A percentile compares a stretch with the other conserved stretches of the same genome.
phyloP scores from a whole-genome alignment of 2,888 invertebrate species.

The Zaprionus obscuricornis region DNA sequence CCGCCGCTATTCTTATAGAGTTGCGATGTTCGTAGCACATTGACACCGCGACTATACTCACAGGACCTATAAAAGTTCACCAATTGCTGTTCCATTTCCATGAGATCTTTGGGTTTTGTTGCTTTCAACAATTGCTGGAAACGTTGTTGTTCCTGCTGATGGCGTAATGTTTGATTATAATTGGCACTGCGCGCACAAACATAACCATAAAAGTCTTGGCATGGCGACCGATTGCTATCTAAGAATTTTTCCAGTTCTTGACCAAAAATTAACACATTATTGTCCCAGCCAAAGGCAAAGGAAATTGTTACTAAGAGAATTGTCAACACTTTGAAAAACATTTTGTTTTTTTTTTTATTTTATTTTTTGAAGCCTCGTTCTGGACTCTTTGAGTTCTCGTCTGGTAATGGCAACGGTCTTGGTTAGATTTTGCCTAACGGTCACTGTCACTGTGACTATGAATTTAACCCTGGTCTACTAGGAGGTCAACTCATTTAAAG shows the following conservation, averaged over 20 bases:
- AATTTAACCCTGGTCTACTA: constrained; percentile 22
- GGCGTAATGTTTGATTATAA: constrained; percentile 46
- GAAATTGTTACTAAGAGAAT: constrained; percentile 16
- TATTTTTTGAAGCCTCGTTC: constrained; percentile 15
- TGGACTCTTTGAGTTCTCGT: constrained; percentile 17
- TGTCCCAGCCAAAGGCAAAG: constrained; percentile 48
- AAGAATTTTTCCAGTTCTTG: constrained; percentile 72
- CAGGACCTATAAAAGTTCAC: constrained; percentile 80
- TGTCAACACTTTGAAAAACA: constrained; percentile 29
- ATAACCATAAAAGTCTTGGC: constrained; percentile 79
- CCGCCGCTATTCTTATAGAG: constrained; percentile 79
- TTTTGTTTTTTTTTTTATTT: constrained; percentile 5
- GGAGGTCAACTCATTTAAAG: constrained; percentile 17
- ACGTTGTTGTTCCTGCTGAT: constrained; percentile 68
- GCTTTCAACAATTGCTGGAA: constrained; percentile 69
- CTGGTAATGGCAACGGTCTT: constrained; percentile 31
- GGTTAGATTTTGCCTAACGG: not conserved
- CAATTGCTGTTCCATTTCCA: constrained; percentile 77
- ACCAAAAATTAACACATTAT: constrained; percentile 69
- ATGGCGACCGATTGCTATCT: constrained; percentile 68
- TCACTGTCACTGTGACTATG: constrained; percentile 7
- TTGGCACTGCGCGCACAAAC: constrained; percentile 73
- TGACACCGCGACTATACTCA: constrained; percentile 62
- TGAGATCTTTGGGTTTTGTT: constrained; percentile 62
- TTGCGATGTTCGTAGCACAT: constrained; percentile 69